Evolutionary conservation across 2,113 vertebrate genomes (phyloP).

Genomic region (Sinocyclocheilus anshuiensis): DNA sequence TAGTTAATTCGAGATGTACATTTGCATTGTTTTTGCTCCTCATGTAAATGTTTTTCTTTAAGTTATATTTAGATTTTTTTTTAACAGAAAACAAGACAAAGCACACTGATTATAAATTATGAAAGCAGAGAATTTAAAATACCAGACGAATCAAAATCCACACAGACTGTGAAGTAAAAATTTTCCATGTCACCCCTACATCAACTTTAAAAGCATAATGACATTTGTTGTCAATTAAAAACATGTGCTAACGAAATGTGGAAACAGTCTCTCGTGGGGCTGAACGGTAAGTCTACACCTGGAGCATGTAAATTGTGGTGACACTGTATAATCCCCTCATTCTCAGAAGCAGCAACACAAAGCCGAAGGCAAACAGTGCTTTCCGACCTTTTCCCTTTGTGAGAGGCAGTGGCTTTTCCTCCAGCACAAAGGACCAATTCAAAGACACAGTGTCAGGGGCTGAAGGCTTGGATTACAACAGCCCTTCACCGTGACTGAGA

Average conservation of each 20-base stretch:
- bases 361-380: conserved; percentile 55
- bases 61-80: neutral
- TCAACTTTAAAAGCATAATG: neutral
- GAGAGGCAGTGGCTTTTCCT: conserved; percentile 48
- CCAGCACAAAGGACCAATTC: conserved; percentile 63
- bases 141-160: neutral
- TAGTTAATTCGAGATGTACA: neutral
- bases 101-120: neutral
- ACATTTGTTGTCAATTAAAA: neutral
- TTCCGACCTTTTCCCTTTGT: conserved; percentile 50
- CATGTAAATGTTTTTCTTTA: neutral
- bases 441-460: conserved; percentile 49
- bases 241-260: conserved; percentile 3
- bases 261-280: neutral
- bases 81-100: neutral
- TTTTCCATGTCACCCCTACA: neutral
- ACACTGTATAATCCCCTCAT: conserved; percentile 41
- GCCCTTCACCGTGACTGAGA: conserved; percentile 54
- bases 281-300: conserved; percentile 43
- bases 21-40: neutral
- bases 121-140: neutral
- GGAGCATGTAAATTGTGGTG: conserved; percentile 44
- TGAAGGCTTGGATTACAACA: conserved; percentile 60
- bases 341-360: conserved; percentile 46
- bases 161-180: neutral